Evolutionary conservation across 2,797 vertebrate genomes (phyloP).

Genomic region (Oceanodroma leucorhoa): DNA sequence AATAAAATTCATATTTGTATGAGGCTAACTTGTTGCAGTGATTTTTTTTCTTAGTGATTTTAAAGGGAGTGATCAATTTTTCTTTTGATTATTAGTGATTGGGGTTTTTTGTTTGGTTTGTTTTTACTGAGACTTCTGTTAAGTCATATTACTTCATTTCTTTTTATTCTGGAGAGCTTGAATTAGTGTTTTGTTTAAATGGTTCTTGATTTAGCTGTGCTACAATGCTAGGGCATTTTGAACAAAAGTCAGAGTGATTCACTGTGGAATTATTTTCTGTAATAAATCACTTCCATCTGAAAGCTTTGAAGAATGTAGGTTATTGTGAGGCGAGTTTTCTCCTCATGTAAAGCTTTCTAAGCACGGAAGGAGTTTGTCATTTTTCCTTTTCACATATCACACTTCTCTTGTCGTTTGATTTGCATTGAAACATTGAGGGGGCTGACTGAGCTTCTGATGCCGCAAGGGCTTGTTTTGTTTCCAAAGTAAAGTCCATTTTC

Average conservation of each 20-base stretch:
- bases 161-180: not conserved
- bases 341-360: not conserved
- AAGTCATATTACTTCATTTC: not conserved
- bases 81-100: not conserved
- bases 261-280: not conserved
- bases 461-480: not conserved
- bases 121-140: not conserved
- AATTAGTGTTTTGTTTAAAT: not conserved
- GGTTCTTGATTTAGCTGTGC: not conserved
- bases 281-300: not conserved
- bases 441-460: not conserved
- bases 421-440: not conserved
- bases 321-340: not conserved
- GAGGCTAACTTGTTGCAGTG: conserved; percentile 43
- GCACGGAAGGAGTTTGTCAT: not conserved
- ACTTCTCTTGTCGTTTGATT: not conserved
- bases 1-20: conserved; percentile 71
- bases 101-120: not conserved
- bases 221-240: not conserved
- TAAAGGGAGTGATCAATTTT: not conserved
- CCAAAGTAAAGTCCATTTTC: not conserved
- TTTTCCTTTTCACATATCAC: not conserved
- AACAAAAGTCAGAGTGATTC: not conserved
- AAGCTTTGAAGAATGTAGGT: not conserved
- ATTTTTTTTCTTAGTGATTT: not conserved